Percentiles rank a stretch among this genome's conserved stretches.
Evolutionary conservation across 2,797 vertebrate genomes (phyloP).

Genomic region (Coluber constrictor): DNA sequence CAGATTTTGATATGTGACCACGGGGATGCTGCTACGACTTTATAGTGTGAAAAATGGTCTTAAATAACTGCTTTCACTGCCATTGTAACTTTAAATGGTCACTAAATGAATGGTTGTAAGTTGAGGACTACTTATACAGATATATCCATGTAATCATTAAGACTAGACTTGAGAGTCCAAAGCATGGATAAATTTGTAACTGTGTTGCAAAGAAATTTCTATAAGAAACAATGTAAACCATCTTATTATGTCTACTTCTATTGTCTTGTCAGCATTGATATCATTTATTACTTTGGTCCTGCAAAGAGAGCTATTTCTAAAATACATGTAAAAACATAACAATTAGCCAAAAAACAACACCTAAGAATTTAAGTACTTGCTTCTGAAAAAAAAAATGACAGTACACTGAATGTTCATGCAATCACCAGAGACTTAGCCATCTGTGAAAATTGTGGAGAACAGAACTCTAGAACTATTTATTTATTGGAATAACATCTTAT

Average conservation of each 20-base stretch:
- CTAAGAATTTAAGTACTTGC: conserved; percentile 15
- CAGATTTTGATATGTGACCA: background rate
- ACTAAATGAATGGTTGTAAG: background rate
- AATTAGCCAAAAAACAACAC: conserved; percentile 14
- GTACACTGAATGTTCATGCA: background rate
- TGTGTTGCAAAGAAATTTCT: background rate
- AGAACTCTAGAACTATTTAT: background rate
- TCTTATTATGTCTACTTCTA: background rate
- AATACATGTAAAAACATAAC: background rate
- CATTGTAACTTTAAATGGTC: background rate
- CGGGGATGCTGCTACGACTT: background rate
- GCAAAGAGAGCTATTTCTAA: background rate
- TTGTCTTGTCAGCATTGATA: too few species aligned
- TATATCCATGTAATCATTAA: background rate
- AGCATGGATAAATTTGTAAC: background rate
- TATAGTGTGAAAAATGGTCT: background rate
- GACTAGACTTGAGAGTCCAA: background rate
- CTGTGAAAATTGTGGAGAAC: background rate
- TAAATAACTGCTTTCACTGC: background rate
- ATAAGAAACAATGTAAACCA: background rate
- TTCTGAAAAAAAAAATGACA: conserved; percentile 20
- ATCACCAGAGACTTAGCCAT: background rate
- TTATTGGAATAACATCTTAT: background rate
- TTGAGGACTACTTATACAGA: background rate
- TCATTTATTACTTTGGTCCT: background rate